Evolutionary conservation across 2,113 vertebrate species (phyloP).

Genomic region (Nothocercus nigrocapillus): DNA sequence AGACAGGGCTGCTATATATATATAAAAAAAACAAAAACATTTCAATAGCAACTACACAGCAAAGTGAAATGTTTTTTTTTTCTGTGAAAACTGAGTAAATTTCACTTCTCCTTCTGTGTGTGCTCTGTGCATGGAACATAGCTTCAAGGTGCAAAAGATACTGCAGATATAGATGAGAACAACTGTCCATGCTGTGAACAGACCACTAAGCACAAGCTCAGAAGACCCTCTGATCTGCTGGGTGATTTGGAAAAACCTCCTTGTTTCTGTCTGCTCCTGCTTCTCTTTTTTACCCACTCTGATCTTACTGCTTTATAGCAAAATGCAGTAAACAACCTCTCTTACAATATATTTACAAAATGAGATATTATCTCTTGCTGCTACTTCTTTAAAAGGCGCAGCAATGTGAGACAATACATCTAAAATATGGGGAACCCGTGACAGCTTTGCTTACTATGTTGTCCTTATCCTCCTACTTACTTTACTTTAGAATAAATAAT

Average conservation of each 20-base stretch:
- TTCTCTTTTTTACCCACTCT: not conserved
- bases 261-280: not conserved
- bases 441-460: not conserved
- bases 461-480: not conserved
- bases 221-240: not conserved
- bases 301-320: not conserved
- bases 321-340: not conserved
- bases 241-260: accelerated
- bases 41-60: not conserved
- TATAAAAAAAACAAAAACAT: not conserved
- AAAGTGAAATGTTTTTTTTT: not conserved
- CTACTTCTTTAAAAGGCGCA: not conserved
- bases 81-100: not conserved
- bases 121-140: not conserved
- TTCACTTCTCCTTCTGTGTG: not conserved
- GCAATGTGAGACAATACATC: not conserved
- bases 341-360: not conserved
- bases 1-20: not conserved
- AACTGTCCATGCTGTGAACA: not conserved
- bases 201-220: not conserved
- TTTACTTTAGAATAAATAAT: not conserved
- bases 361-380: not conserved
- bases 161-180: not conserved
- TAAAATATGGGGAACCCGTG: not conserved
- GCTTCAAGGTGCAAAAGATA: too few species aligned